These are phyloP conservation scores for Spinibarbus caldwelli DNA, from an alignment of 2,797 vertebrate species.

Conservation along the genomic window DNA sequence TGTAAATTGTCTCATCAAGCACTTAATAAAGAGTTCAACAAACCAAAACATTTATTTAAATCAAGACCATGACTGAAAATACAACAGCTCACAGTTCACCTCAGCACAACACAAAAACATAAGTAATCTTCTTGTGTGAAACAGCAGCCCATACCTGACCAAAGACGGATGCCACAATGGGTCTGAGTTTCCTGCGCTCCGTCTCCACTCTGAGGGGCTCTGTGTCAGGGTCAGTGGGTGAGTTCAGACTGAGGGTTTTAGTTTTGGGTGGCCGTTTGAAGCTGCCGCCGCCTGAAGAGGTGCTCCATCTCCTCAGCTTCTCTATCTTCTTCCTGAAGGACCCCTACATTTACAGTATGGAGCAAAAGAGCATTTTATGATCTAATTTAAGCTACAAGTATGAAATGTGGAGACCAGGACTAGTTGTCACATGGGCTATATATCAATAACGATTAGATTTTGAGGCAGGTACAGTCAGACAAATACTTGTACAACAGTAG, in stretches of 20 bases:
- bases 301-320: constrained; percentile 79
- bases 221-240: constrained; percentile 65
- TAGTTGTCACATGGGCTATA: not conserved
- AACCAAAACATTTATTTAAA: constrained; percentile 4
- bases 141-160: constrained; percentile 76
- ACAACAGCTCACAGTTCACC: not conserved
- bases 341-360: constrained; percentile 63
- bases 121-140: no score
- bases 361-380: not conserved
- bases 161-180: constrained; percentile 80
- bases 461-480: no score
- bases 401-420: not conserved
- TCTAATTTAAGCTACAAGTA: not conserved
- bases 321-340: constrained; percentile 82
- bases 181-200: constrained; percentile 70
- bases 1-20: no score
- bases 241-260: constrained; percentile 75
- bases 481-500: no score
- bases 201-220: constrained; percentile 68
- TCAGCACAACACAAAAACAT: not conserved
- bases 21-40: not conserved
- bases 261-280: constrained; percentile 74
- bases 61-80: not conserved
- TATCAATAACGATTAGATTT: not conserved
- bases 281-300: constrained; percentile 65